Conservation (phyloP, 1,140 invertebrate genomes). For the Scylla paramamosain region DNA sequence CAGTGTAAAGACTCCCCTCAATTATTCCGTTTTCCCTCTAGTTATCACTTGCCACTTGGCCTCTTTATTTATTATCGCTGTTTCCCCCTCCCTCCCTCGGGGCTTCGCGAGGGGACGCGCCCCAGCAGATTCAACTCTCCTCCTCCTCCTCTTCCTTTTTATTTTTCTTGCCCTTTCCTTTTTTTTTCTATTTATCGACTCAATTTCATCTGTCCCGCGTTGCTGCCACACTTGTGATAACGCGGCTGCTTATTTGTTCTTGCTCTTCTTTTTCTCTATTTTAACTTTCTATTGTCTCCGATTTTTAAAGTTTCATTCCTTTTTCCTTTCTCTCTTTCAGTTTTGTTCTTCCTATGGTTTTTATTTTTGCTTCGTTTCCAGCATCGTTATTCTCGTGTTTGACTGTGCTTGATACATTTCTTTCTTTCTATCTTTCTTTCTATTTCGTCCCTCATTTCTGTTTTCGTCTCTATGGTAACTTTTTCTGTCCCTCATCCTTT, state of each 20-base stretch:
- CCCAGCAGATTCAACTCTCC: neutral
- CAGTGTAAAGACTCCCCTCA: slow-evolving; percentile 57
- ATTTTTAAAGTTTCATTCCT: neutral
- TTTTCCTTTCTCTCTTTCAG: neutral
- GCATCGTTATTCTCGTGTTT: too few species aligned
- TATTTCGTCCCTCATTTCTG: neutral
- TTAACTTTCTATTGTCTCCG: neutral
- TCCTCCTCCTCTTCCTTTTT: neutral
- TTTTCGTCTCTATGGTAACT: neutral
- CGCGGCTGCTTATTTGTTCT: neutral
- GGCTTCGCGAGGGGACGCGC: slow-evolving; percentile 47
- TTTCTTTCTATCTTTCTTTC: neutral
- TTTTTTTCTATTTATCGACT: neutral
- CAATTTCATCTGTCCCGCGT: neutral
- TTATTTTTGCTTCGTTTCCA: too few species aligned
- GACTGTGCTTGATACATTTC: too few species aligned
- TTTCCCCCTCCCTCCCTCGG: slow-evolving; percentile 64
- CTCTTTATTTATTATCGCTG: slow-evolving; percentile 69
- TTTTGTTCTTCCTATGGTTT: too few species aligned
- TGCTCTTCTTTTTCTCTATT: neutral
- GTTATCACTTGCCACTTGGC: slow-evolving; percentile 72
- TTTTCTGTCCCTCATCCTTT: too few species aligned
- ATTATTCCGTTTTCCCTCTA: slow-evolving; percentile 68
- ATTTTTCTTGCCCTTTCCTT: neutral
- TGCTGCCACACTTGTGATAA: too few species aligned